Evolutionary conservation across 2,888 invertebrate genomes (phyloP), one percentile per base, ranked within the genome.

Genomic region (Hylaea fasciaria): DNA sequence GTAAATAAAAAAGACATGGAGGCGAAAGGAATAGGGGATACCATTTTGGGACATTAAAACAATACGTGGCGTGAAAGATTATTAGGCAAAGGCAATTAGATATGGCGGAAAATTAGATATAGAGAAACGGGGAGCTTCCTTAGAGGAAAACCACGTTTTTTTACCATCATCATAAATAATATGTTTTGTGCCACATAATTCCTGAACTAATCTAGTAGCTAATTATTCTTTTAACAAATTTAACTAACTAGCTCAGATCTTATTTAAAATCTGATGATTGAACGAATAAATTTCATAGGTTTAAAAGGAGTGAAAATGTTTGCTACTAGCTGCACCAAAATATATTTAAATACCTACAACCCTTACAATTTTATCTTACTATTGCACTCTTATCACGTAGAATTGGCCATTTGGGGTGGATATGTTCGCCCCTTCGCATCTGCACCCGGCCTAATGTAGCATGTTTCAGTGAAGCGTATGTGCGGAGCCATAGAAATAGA

Each of bases 381-480:
- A 53, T 51, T 57, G 51, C 70, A 76, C 79, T 75, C 76, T 74
- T 78, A 79, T 79, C 79, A 77, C 71, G 64, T 57, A 68, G 66
- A 74, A 77, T 73, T 67, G 65, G 64, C 66, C 60, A 64, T 66
- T 66, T 62, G 35, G 59, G 61, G 57, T 16, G 46, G 44, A 64
- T 64, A 73, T 70, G 70, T 64, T 59, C 22, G 52, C 57, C 65
- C 64, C 69, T 66, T 68, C 62, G 71, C 80, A 78, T 79, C 79
- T 80, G 79, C 77, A 79, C 71, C 73, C 64, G 55, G 70, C 73
- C 68, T 78, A 76, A 80, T 79, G 78, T 78, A 75, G 62, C 80
- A 74, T 60, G 50, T 43, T 55, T 72, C 45, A 68, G 66, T 68
- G 73, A 65, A 53, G 53, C 52, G 60, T 50, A 56, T 70, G 66